Conservation (phyloP, 1,140 invertebrate species). For the Papilio polytes region DNA sequence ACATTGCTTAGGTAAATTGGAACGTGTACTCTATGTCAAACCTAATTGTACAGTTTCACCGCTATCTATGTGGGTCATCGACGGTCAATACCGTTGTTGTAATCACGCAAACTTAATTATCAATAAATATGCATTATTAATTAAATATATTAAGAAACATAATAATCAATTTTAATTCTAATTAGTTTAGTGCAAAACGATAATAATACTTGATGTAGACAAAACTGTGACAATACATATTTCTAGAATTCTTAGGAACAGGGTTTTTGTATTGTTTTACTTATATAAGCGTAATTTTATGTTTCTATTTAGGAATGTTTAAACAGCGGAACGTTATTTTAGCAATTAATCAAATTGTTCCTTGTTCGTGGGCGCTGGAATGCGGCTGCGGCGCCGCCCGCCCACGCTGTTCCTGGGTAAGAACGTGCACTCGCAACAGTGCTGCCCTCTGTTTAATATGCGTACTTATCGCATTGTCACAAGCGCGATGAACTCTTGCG, state of each 20-base stretch:
- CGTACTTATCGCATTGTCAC: neutral
- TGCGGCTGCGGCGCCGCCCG: conserved; percentile 25
- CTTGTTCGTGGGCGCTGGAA: neutral
- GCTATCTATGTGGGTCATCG: neutral
- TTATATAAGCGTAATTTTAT: neutral
- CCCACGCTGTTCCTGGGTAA: neutral
- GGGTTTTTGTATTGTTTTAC: neutral
- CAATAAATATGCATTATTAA: neutral
- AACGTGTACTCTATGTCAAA: neutral
- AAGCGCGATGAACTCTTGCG: conserved; percentile 1
- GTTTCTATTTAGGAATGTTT: neutral
- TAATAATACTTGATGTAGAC: neutral
- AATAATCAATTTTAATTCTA: neutral
- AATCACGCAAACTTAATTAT: neutral
- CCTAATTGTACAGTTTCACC: neutral
- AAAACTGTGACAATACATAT: neutral
- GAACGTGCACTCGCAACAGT: neutral
- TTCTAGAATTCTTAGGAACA: neutral
- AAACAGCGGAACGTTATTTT: neutral
- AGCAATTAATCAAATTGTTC: neutral
- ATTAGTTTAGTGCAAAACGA: neutral
- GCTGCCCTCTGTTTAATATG: neutral
- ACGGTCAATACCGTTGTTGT: neutral
- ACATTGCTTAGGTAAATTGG: neutral
- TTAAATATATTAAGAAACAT: neutral